Evolutionary conservation across 2,113 vertebrate species (phyloP).

Genomic region (Ailuropoda melanoleuca): DNA sequence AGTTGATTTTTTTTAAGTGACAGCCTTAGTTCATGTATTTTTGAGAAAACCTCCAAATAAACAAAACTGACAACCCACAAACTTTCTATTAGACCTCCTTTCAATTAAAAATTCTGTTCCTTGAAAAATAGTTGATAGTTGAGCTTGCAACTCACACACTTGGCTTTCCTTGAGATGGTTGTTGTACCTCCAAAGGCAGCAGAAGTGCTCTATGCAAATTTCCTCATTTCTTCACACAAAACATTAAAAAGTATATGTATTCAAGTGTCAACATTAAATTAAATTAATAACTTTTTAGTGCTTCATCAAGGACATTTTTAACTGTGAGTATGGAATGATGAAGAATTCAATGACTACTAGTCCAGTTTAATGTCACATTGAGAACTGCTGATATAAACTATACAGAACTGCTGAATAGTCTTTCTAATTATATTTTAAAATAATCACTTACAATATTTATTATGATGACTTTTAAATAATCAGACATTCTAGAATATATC

Average conservation of each 20-base stretch:
- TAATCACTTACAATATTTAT: background rate
- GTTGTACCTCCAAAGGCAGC: background rate
- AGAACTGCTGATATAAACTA: background rate
- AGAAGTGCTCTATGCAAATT: background rate
- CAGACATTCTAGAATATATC: background rate
- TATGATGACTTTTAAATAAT: background rate
- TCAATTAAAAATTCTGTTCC: background rate
- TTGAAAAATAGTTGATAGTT: background rate
- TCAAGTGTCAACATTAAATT: background rate
- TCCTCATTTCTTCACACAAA: background rate
- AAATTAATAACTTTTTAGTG: background rate
- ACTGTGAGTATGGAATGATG: background rate
- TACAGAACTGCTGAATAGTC: background rate
- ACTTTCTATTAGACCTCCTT: background rate
- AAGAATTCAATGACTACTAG: background rate
- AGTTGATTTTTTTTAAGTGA: slow-evolving; percentile 5
- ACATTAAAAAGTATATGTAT: background rate
- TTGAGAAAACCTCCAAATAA: background rate
- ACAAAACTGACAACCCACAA: background rate
- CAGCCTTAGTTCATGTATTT: background rate
- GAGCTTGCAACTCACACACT: slow-evolving; percentile 13
- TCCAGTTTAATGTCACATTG: background rate
- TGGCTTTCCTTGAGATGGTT: background rate
- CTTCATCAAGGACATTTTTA: background rate
- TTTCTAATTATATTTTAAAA: background rate